Evolutionary conservation across 2,113 vertebrate genomes (phyloP), one percentile per base, ranked within the genome.

Genomic region (Stictonetta naevosa): DNA sequence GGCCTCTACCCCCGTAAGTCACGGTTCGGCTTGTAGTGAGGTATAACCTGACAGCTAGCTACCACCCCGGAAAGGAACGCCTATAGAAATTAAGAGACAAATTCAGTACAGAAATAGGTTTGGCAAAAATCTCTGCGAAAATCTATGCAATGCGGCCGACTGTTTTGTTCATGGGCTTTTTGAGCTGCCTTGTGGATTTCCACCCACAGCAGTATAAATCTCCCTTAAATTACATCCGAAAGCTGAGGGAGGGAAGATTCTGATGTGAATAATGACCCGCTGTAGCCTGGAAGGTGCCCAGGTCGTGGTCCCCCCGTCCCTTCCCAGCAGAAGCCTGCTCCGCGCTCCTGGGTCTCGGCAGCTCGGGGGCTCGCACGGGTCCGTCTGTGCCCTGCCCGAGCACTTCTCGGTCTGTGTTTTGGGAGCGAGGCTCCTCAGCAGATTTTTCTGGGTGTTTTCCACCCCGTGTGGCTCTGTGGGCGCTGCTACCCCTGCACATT

Each of bases 221-320:
- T 55, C 42, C 52, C 12, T 67, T 17, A 20, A 79, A 21, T 53
- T 4, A 2, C 4, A 4, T 15, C 38, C 23, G 31, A 13, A 7
- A 73, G 31, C 50, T 46, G 22, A 38, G 63, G 63, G 33, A 34
- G 23, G 44, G 79, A 72, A 56, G 7, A 1, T 31, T 8, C n/a
- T 40, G 6, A 7, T 31, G 34, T 64, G 52, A 13, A 10, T 6
- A 19, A 16, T 14, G 0, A 15, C 62, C n/a, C 34, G 2, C 42
- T 58, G 56, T 7, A 52, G 56, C 18, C 56, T 21, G 33, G 33
- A 22, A 17, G 33, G 56, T n/a, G 33, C 60, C 50, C 23, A 52
- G 12, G 23, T 52, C 50, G 2, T 2, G 7, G 6, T 22, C 60
- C 3, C 14, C 66, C 15, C n/a, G 46, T 74, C 13, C 53, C 4